Base-by-base conservation (phyloP, 2,113 vertebrate species). In the Merops nubicus region DNA sequence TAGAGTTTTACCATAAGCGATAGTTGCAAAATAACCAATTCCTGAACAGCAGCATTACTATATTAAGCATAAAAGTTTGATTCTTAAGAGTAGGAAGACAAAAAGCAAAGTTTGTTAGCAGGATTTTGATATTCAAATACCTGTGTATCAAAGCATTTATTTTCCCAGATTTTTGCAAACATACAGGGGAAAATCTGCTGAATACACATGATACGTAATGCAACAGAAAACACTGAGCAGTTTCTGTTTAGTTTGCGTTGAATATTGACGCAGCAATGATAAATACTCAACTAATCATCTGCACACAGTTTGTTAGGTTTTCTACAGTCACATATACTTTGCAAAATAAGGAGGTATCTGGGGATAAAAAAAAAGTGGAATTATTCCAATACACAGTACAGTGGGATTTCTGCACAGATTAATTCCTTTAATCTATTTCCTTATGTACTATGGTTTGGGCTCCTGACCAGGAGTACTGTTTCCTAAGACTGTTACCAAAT, bases 321-420 rank as follows among this genome's bases (percentile, higher is more conserved):
- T 73, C 87, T 81, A 36, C 96, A 97, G 77, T 96, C 95, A 8
- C 48, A 72, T 19, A 84, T 96, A 97, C 16, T 75, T 78, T 7
- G 7, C 42, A 85, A 98, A 96, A 80, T 78, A 94, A 0, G 94
- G 96, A 76, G 29, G 91, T 92, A 97, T n/a, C 93, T 94, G 48
- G 77, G 69, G 57, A 12, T n/a, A n/a, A n/a, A n/a, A n/a, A n/a
- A n/a, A 42, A 53, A 17, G 75, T 59, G 69, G 47, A 72, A n/a
- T n/a, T 56, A 67, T n/a, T 72, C 18, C 22, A 48, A 59, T 76
- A 36, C 14, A 64, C 22, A 53, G 43, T n/a, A 60, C 63, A 85
- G 56, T 33, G 8, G 31, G 31, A 50, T 57, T 81, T 81, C 31
- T 23, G 21, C 42, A 56, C 26, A 80, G 48, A 47, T 75, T 69